Evolutionary conservation across 2,113 vertebrate genomes (phyloP), one percentile per base, ranked within the genome.

Genomic region (Pseudorasbora parva): DNA sequence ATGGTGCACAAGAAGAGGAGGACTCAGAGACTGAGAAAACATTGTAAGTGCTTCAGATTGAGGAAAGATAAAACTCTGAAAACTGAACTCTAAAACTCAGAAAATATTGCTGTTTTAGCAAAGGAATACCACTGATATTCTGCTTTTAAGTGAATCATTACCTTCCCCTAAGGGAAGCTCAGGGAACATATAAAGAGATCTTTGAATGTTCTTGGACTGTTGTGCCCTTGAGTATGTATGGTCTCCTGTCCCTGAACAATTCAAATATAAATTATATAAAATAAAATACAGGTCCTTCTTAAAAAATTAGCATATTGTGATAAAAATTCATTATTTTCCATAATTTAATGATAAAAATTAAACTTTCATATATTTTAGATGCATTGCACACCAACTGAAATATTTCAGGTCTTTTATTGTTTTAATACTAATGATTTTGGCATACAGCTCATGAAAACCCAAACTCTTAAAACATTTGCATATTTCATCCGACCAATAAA

Each of bases 21-120:
- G 93, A 88, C 64, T 91, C 93, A 8, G 93, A 96, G 86, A 89
- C 91, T 10, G 93, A 96, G 83, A 95, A 95, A 76, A 90, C 93
- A 49, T 93, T 95, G 97, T 99, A 93, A 78, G 97, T 96, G 19
- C 84, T 60, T 12, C 78, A 60, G 19, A 41, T 2, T 4, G 6
- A 68, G 74, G 11, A 71, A 41, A 49, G n/a, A 19, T 68, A 30
- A 21, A 33, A 78, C 27, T 19, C 27, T 6, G 5, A 64, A 78
- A 54, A 75, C 14, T 6, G 37, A 37, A 37, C 33, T 37, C 33
- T 37, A 37, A 37, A 37, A 37, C 33, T 37, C 62, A 57, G 59
- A 25, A 78, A 78, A 78, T 7, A 72, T 56, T 41, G 49, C 49
- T 56, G 30, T n/a, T 41, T 57, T n/a, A 27, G 11, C 76, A 78